These are phyloP conservation scores for Mareca strepera DNA, from an alignment of 2,797 vertebrate species.

Conservation along the genomic window DNA sequence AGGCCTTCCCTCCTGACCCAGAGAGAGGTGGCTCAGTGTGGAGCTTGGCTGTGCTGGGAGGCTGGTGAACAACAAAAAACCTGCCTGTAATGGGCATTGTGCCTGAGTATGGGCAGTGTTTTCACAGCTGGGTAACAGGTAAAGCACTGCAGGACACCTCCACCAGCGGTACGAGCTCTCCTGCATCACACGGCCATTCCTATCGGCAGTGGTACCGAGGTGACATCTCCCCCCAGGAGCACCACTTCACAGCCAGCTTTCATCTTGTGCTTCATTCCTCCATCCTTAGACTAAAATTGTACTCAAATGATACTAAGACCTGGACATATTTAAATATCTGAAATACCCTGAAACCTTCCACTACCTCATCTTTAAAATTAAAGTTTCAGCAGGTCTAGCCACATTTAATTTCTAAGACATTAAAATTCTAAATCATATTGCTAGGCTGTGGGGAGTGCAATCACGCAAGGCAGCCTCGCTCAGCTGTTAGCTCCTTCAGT, in stretches of 20 bases:
- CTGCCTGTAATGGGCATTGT: accelerated
- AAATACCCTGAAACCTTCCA: background rate
- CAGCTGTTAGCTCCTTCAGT: background rate
- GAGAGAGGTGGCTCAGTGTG: background rate
- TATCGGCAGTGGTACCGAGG: background rate
- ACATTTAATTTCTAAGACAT: conserved; percentile 17
- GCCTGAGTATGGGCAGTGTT: accelerated
- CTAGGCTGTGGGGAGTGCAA: background rate
- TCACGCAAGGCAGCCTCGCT: background rate
- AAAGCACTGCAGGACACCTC: background rate
- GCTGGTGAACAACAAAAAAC: background rate
- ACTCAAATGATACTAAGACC: background rate
- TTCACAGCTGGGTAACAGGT: background rate
- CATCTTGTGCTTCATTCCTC: background rate
- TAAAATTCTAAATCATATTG: background rate
- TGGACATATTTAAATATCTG: background rate
- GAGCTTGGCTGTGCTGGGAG: background rate
- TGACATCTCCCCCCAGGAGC: background rate
- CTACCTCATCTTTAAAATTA: background rate
- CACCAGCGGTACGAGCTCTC: background rate
- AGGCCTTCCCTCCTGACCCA: too few relatives aligned
- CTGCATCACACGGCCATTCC: accelerated
- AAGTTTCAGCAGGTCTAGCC: background rate
- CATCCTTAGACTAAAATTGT: background rate
- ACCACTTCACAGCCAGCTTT: background rate